Evolutionary conservation across 2,888 invertebrate species (phyloP), one percentile per base, ranked within the genome.

Genomic region (Euzophera pinguis): DNA sequence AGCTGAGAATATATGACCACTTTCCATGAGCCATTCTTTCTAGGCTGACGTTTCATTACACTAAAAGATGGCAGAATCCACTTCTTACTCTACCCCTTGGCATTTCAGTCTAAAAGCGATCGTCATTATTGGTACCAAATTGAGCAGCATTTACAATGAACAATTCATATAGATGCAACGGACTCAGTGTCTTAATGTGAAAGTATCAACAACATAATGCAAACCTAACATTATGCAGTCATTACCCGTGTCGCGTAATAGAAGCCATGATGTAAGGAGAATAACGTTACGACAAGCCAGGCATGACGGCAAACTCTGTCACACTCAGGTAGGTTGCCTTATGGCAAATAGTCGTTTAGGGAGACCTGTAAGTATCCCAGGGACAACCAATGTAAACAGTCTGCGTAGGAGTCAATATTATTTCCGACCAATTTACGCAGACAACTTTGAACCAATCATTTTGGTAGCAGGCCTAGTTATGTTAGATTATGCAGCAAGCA

Each of bases 171-270:
- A 32, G 32, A 32, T 32, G 7, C 32, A 32, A 32, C 32, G 3
- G 10, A 7, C 10, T 10, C 32, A 1, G 10, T 39, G 39, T 39
- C 39, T 39, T 16, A 16, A 45, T 16, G 45, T 45, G 45, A 45
- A 45, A 45, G 45, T 45, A 45, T 32, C 14, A 45, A 10, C 43
- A 32, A 32, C 34, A 32, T 14, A 32, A 45, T 27, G 8, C 29
- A 43, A 43, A 45, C 32, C 14, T 12, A 43, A 27, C 29, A 45
- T 45, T 45, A 45, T 32, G 45, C 14, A 45, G 45, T 45, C 45
- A 45, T 45, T 45, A 45, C 32, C 29, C 14, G 45, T 32, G 45
- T 45, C 45, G 32, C 45, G 32, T 45, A 45, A 45, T 45, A 45
- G 45, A 16, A 45, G 45, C 34, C 45, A 13, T 45, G 45, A 45